phyloP scores from a whole-genome alignment of 2,888 invertebrate species.

The Tanytarsus gracilentus region DNA sequence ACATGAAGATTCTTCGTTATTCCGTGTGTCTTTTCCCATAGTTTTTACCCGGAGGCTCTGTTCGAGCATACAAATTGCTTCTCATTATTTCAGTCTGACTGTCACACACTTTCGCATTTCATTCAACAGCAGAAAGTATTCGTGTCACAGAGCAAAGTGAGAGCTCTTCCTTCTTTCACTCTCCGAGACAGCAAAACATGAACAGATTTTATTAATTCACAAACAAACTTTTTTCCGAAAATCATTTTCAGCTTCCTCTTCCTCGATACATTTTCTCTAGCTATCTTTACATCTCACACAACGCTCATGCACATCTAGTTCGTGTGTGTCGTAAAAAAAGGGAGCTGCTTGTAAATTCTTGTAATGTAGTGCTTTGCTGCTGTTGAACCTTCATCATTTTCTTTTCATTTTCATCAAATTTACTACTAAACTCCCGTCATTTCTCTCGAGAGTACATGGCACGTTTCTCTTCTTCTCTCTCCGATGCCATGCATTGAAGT shows the following conservation, averaged over 20 bases:
- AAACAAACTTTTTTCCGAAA: slow-evolving; percentile 8
- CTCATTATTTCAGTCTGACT: slow-evolving; percentile 13
- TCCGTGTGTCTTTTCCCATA: background rate
- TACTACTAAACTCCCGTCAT: background rate
- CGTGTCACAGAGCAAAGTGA: slow-evolving; percentile 8
- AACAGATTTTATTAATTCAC: slow-evolving; percentile 21
- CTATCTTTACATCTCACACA: background rate
- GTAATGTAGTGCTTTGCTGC: slow-evolving; percentile 12
- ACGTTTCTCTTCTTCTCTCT: too few relatives aligned
- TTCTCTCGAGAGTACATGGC: too few relatives aligned
- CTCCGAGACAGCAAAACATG: background rate
- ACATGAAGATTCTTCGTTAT: background rate
- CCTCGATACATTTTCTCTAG: background rate
- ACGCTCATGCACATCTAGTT: background rate
- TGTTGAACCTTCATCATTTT: slow-evolving; percentile 7
- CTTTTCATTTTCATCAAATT: background rate
- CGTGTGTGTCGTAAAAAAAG: background rate
- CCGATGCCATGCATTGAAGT: too few relatives aligned
- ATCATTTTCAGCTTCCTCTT: too few relatives aligned
- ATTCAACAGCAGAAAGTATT: background rate
- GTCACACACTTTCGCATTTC: background rate
- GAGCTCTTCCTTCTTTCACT: background rate
- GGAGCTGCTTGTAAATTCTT: slow-evolving; percentile 2
- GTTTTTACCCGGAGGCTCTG: background rate
- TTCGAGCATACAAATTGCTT: slow-evolving; percentile 1